Conservation (phyloP, 1,140 invertebrate genomes). For the Listronotus oregonensis region DNA sequence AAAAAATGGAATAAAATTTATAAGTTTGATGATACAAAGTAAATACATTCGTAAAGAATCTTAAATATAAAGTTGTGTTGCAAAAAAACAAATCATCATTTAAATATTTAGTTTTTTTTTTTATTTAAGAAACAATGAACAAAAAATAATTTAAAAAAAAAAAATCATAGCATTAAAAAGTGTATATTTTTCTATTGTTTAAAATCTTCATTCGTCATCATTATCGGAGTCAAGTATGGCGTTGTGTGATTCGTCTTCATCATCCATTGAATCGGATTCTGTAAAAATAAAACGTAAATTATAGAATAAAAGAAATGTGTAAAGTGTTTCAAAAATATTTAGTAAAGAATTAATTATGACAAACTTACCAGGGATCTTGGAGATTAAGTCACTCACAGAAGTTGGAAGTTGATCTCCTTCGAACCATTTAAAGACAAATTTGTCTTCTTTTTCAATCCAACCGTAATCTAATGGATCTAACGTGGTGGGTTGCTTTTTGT, state of each 20-base stretch:
- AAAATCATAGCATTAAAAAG: too few species aligned
- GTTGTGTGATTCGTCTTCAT: slow-evolving; percentile 4
- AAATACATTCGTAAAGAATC: too few species aligned
- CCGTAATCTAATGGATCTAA: slow-evolving; percentile 40
- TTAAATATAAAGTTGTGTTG: too few species aligned
- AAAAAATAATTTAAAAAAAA: too few species aligned
- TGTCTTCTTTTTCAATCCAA: slow-evolving; percentile 36
- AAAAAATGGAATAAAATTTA: too few species aligned
- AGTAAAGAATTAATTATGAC: too few species aligned
- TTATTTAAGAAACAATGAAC: too few species aligned
- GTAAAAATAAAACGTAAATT: slow-evolving; percentile 11
- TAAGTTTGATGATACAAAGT: too few species aligned
- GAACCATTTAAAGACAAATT: slow-evolving; percentile 43
- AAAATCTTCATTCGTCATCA: slow-evolving; percentile 3
- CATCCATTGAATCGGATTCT: slow-evolving; percentile 10
- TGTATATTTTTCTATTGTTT: too few species aligned
- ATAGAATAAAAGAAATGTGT: not conserved
- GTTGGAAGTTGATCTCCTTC: slow-evolving; percentile 36
- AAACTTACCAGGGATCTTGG: slow-evolving; percentile 1
- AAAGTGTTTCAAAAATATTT: too few species aligned
- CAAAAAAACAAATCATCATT: too few species aligned
- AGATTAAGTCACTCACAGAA: slow-evolving; percentile 6
- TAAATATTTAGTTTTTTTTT: too few species aligned
- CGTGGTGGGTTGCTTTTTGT: slow-evolving; percentile 16
- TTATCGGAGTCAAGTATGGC: not conserved